Evolutionary conservation across 1,140 invertebrate genomes (phyloP).

Genomic region (Nasonia vitripennis): DNA sequence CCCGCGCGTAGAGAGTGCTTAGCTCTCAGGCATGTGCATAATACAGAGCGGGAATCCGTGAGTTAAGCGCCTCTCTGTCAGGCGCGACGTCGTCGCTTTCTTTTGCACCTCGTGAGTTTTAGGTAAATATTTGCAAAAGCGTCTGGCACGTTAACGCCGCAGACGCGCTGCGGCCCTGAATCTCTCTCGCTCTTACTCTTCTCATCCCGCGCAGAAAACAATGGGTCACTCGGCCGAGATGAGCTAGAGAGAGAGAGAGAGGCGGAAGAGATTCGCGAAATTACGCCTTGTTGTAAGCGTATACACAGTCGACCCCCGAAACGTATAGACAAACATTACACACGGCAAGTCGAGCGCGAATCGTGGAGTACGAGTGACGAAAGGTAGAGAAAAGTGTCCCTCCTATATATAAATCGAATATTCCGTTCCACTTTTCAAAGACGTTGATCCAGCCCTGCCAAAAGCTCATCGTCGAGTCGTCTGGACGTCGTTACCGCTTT

Average conservation of each 20-base stretch:
- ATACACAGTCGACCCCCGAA: not conserved
- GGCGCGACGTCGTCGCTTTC: not conserved
- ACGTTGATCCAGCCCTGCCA: not conserved
- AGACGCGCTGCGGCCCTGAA: not conserved
- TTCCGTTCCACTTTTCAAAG: constrained; percentile 6
- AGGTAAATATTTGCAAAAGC: constrained; percentile 32
- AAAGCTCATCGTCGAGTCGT: not conserved
- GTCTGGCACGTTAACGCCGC: not conserved
- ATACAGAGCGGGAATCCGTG: too few relatives aligned
- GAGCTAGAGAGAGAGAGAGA: not conserved
- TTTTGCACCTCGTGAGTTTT: constrained; percentile 12
- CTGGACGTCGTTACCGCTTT: not conserved
- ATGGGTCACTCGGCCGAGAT: not conserved
- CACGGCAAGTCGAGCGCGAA: not conserved
- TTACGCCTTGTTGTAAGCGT: not conserved
- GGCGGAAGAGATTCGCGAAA: not conserved
- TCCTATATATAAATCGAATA: not conserved
- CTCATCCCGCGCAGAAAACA: not conserved
- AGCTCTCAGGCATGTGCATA: too few relatives aligned
- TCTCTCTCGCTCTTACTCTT: not conserved
- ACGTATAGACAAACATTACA: too few relatives aligned
- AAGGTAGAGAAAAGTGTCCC: not conserved
- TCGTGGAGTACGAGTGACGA: not conserved
- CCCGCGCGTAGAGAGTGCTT: too few relatives aligned
- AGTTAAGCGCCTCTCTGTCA: too few relatives aligned